phyloP scores from a whole-genome alignment of 2,113 vertebrate species.

The Urocynchramus pylzowi region DNA sequence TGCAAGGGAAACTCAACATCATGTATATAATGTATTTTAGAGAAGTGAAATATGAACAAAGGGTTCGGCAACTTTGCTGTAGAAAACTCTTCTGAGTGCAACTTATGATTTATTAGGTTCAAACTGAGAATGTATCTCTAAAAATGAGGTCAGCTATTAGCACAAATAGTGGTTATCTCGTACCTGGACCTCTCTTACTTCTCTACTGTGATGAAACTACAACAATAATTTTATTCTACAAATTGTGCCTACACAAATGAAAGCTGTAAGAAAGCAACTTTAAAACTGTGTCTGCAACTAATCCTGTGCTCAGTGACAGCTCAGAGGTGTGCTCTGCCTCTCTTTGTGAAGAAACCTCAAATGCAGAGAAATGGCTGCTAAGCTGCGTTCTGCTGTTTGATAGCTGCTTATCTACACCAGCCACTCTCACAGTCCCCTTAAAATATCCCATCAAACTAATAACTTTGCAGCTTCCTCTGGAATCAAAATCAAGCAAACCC shows the following conservation, averaged over 20 bases:
- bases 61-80: background rate
- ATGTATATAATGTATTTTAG: background rate
- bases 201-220: background rate
- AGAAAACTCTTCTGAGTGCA: background rate
- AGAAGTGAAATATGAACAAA: background rate
- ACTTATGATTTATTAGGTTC: background rate
- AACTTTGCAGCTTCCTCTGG: background rate
- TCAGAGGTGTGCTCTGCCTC: accelerated
- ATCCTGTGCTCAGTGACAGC: background rate
- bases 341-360: background rate
- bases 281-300: background rate
- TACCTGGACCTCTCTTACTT: background rate
- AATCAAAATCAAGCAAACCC: background rate
- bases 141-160: background rate
- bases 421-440: background rate
- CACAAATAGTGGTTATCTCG: background rate
- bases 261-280: background rate
- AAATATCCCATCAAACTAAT: background rate
- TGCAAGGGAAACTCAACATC: background rate
- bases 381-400: background rate
- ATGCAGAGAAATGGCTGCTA: background rate
- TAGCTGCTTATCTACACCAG: background rate
- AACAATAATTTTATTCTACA: background rate
- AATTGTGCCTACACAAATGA: background rate
- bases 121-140: background rate